Evolutionary conservation across 37 sponge, comb jelly and placozoan genomes (phyloP), one percentile per base, ranked within the genome.

Genomic region (Axinella damicornis): DNA sequence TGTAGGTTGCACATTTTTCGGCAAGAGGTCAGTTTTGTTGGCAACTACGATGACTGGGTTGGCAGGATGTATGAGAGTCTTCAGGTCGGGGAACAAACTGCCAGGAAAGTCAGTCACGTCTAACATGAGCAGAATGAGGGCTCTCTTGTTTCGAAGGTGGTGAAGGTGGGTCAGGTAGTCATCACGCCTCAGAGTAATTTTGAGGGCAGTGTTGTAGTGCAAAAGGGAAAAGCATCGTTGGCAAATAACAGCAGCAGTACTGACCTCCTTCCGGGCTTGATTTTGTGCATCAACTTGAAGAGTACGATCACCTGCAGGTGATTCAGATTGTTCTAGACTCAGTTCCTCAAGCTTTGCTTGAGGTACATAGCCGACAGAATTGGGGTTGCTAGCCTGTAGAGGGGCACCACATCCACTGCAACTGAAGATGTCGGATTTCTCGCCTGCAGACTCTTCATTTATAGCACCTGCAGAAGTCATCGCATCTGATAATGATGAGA

Each of bases 61-160:
- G 16, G 16, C 22, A 5, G 77, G 74, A 18, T 73, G 52, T 17
- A 95, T 30, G 53, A 95, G 67, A 9, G 39, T 55, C 36, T 53
- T 14, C 0, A 95, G 65, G 39, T 87, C 36, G 12, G 93, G 93
- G 57, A 95, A 95, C 58, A 95, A 41, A 38, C 88, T 87, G 17
- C 79, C 66, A 20, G 96, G 96, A 55, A 92, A 95, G 80, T 95
- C 96, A 5, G 77, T 22, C 15, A 92, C 88, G 69, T 95, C 96
- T 21, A 95, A 78, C 74, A 95, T 72, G 15, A 89, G 69, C 9
- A 92, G 84, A 28, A 95, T 81, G 25, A 95, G 88, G 2, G 85
- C 87, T 37, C 69, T 60, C 71, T 93, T 87, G 69, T 68, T 68
- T n/a, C 74, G 84, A n/a, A 91, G 77, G 22, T 65, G 65, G 19